Conservation (phyloP, 1,140 invertebrate species). For the Probaryconus sp. region DNA sequence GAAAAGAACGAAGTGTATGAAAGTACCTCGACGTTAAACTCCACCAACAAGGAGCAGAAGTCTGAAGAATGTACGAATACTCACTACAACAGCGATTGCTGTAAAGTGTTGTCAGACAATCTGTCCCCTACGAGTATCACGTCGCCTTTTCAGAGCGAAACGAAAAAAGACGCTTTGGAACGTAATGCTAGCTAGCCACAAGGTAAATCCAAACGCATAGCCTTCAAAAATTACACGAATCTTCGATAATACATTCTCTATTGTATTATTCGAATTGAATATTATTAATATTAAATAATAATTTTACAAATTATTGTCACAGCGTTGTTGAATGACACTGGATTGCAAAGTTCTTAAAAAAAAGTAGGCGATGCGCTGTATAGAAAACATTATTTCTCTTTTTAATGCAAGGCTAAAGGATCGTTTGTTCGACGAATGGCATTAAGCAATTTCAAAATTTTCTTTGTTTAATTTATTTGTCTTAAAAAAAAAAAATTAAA, state of each 20-base stretch:
- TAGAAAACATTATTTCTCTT: not conserved
- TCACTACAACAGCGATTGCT: slow-evolving; percentile 39
- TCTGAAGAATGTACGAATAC: slow-evolving; percentile 3
- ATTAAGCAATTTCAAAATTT: too few relatives aligned
- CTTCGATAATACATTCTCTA: slow-evolving; percentile 73
- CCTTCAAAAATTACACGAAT: slow-evolving; percentile 70
- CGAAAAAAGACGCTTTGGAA: slow-evolving; percentile 71
- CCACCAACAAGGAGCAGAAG: not conserved
- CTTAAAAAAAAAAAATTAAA: too few relatives aligned
- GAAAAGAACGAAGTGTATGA: slow-evolving; percentile 34
- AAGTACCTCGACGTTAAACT: slow-evolving; percentile 11
- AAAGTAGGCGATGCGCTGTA: not conserved
- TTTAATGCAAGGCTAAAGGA: not conserved
- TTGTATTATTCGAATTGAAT: slow-evolving; percentile 52
- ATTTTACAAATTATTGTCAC: slow-evolving; percentile 23
- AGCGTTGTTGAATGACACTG: not conserved
- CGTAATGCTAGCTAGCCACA: slow-evolving; percentile 76
- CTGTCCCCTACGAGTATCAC: slow-evolving; percentile 65
- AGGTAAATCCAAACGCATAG: slow-evolving; percentile 75
- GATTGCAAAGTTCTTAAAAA: slow-evolving; percentile 2
- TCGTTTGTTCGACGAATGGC: too few relatives aligned
- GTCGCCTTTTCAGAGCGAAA: slow-evolving; percentile 64
- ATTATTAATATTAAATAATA: slow-evolving; percentile 30
- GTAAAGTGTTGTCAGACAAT: slow-evolving; percentile 22
- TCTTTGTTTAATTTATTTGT: too few relatives aligned